Evolutionary conservation across 2,888 invertebrate genomes (phyloP).

Genomic region (Hirudinaria manillensis): DNA sequence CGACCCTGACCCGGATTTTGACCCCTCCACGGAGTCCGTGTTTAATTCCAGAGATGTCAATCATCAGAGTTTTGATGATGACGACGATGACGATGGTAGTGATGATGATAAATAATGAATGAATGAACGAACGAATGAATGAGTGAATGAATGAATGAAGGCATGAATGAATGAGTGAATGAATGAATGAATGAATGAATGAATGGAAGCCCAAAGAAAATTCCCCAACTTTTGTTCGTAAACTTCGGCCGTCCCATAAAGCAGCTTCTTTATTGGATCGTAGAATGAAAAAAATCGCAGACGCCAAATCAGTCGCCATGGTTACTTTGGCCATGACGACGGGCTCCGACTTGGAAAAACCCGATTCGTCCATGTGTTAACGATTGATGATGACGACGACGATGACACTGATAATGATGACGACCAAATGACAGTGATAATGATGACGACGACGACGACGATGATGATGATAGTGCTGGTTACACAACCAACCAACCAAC

Average conservation of each 20-base stretch:
- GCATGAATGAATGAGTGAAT: background rate
- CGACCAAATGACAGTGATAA: conserved; percentile 10
- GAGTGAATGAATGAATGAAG: conserved; percentile 10
- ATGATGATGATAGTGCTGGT: conserved; percentile 2
- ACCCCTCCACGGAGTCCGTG: background rate
- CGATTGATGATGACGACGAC: conserved; percentile 21
- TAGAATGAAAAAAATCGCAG: too few relatives aligned
- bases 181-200: background rate
- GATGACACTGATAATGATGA: conserved; percentile 22
- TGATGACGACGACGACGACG: conserved; percentile 16
- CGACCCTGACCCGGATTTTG: conserved; percentile 3
- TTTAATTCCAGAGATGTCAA: background rate
- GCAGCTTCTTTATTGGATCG: too few relatives aligned
- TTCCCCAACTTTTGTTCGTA: too few relatives aligned
- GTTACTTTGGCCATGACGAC: too few relatives aligned
- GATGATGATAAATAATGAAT: conserved; percentile 6
- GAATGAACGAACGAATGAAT: background rate
- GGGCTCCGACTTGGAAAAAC: too few relatives aligned
- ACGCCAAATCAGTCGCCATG: too few relatives aligned
- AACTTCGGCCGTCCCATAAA: too few relatives aligned
- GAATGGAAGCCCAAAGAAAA: too few relatives aligned
- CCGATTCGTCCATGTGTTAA: too few relatives aligned
- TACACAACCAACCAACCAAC: too few relatives aligned
- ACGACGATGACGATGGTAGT: background rate
- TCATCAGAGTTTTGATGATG: background rate